phyloP scores from a whole-genome alignment of 2,888 invertebrate species.

The Scaptodrosophila latifasciaeformis region DNA sequence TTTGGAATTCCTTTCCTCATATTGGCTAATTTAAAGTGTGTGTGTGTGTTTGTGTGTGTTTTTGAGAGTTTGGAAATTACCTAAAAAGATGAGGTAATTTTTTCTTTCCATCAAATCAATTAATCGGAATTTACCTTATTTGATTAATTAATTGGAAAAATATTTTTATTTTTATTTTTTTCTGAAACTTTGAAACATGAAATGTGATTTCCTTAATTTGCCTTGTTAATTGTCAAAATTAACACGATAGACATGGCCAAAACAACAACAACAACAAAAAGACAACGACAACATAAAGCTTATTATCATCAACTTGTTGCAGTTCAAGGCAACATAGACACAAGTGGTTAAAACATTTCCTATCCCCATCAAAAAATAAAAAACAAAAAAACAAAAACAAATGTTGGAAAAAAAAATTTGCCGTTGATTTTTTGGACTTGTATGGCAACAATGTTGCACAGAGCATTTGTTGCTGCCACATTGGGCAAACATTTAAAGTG shows the following conservation, averaged over 20 bases:
- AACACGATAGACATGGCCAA: background rate
- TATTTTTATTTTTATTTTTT: background rate
- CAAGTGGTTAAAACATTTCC: conserved; percentile 7
- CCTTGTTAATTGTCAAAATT: conserved; percentile 5
- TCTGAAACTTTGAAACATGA: no score
- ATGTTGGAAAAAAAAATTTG: no score
- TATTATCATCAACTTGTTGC: background rate
- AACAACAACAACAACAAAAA: background rate
- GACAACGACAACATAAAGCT: background rate
- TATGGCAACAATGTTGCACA: conserved; percentile 22
- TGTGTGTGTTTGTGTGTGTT: no score
- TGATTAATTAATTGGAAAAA: conserved; percentile 2
- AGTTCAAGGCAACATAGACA: conserved; percentile 12
- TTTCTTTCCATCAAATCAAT: no score
- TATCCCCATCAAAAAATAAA: conserved; percentile 10
- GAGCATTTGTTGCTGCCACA: conserved; percentile 11
- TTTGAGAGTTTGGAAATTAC: no score
- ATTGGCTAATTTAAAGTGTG: no score
- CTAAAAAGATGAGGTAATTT: no score
- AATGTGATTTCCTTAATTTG: conserved; percentile 1
- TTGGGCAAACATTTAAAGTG: conserved; percentile 25
- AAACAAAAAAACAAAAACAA: conserved; percentile 20
- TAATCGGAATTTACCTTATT: no score
- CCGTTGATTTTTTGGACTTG: conserved; percentile 29
- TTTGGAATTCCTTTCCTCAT: no score